Percentiles rank a stretch among this genome's conserved stretches.
These are phyloP conservation scores for Urophycis tenuis DNA, from an alignment of 2,797 vertebrate genomes.

Conservation along the genomic window DNA sequence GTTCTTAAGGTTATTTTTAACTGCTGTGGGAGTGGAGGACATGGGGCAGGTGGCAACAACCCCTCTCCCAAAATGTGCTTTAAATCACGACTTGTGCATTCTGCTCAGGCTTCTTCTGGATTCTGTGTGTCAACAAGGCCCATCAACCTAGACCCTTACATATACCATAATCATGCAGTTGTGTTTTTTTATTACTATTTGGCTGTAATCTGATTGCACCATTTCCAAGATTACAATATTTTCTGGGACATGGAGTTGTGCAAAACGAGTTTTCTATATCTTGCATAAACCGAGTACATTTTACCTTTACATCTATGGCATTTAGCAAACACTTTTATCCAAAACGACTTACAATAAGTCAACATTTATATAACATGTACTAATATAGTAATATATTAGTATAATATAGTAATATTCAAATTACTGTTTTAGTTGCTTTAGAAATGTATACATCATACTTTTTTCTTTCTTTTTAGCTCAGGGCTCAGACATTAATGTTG, in stretches of 20 bases:
- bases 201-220: background rate
- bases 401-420: too few relatives aligned
- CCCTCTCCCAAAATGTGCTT: slow-evolving; percentile 32
- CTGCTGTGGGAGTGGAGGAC: slow-evolving; percentile 68
- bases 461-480: background rate
- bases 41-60: slow-evolving; percentile 58
- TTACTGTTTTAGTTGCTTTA: too few relatives aligned
- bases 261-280: background rate
- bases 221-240: slow-evolving; percentile 7
- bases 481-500: background rate
- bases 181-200: background rate
- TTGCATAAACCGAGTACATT: background rate
- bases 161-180: background rate
- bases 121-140: background rate
- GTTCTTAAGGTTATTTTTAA: slow-evolving; percentile 90
- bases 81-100: slow-evolving; percentile 3
- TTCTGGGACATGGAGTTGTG: slow-evolving; percentile 8
- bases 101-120: background rate
- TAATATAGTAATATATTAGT: too few relatives aligned
- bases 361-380: too few relatives aligned
- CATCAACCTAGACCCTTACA: background rate
- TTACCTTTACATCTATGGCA: too few relatives aligned
- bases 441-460: background rate
- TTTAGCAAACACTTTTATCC: too few relatives aligned
- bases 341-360: too few relatives aligned